Evolutionary conservation across 2,888 invertebrate genomes (phyloP).

Genomic region (Acrobeloides nanus): DNA sequence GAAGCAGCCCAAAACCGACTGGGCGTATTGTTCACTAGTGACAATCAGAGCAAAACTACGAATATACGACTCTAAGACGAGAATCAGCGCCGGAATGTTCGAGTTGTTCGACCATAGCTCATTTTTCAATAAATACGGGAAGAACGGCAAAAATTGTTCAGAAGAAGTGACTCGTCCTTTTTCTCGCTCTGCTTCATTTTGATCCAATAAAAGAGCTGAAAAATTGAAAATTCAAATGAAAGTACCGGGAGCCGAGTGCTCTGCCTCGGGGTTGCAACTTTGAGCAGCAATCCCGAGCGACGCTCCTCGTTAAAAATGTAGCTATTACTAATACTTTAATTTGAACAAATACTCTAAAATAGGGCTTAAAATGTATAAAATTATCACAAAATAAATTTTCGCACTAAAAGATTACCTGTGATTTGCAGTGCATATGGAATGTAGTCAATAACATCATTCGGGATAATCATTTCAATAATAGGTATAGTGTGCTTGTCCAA

Average conservation of each 20-base stretch:
- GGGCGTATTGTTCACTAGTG: constrained; percentile 61
- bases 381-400: neutral
- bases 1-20: constrained; percentile 74
- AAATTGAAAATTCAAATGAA: neutral
- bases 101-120: constrained; percentile 85
- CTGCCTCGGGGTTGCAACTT: no score
- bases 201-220: constrained; percentile 24
- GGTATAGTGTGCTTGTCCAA: constrained; percentile 81
- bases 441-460: constrained; percentile 81
- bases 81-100: constrained; percentile 83
- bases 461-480: constrained; percentile 84
- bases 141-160: constrained; percentile 76
- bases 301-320: no score
- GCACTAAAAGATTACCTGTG: constrained; percentile 33
- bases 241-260: no score
- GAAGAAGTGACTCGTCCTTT: constrained; percentile 58
- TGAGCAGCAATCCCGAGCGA: no score
- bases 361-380: neutral
- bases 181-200: constrained; percentile 15
- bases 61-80: constrained; percentile 80
- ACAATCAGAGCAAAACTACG: constrained; percentile 65
- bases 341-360: neutral
- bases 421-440: constrained; percentile 98
- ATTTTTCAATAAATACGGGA: constrained; percentile 81
- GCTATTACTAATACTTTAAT: neutral